Evolutionary conservation across 2,797 vertebrate species (phyloP).

Genomic region (Enteromius trimaculatus): DNA sequence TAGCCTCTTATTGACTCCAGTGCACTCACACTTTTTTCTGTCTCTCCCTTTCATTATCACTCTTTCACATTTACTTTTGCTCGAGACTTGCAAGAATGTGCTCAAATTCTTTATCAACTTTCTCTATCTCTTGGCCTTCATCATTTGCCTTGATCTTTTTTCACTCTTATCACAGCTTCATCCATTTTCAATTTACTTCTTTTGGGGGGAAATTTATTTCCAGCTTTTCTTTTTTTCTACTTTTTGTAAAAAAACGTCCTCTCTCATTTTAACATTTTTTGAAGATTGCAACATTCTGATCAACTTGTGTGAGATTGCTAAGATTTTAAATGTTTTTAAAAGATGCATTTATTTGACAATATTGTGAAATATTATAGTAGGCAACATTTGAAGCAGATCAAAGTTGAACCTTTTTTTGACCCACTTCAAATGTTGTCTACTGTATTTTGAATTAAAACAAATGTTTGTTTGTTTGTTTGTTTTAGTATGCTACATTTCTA

Average conservation of each 20-base stretch:
- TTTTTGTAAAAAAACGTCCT: neutral
- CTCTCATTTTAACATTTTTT: neutral
- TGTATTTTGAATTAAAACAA: neutral
- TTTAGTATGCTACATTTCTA: neutral
- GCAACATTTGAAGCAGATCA: too few relatives aligned
- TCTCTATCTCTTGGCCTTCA: conserved; percentile 24
- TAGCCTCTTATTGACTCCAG: conserved; percentile 58
- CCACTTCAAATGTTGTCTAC: too few relatives aligned
- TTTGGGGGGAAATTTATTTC: neutral
- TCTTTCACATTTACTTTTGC: conserved; percentile 32
- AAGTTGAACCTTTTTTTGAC: neutral
- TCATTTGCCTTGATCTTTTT: conserved; percentile 22
- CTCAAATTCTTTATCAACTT: neutral
- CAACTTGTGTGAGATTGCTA: neutral
- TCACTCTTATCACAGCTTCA: conserved; percentile 3
- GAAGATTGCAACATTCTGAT: neutral
- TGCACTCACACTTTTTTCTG: conserved; percentile 39
- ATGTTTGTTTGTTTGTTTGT: neutral
- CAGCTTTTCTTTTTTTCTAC: neutral
- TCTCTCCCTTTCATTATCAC: conserved; percentile 32
- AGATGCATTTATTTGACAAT: neutral
- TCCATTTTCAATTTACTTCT: conserved; percentile 3
- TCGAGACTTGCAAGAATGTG: neutral
- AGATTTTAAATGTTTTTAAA: neutral
- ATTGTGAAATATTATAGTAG: neutral